phyloP scores from a whole-genome alignment of 2,888 invertebrate species.

The Drepana falcataria region DNA sequence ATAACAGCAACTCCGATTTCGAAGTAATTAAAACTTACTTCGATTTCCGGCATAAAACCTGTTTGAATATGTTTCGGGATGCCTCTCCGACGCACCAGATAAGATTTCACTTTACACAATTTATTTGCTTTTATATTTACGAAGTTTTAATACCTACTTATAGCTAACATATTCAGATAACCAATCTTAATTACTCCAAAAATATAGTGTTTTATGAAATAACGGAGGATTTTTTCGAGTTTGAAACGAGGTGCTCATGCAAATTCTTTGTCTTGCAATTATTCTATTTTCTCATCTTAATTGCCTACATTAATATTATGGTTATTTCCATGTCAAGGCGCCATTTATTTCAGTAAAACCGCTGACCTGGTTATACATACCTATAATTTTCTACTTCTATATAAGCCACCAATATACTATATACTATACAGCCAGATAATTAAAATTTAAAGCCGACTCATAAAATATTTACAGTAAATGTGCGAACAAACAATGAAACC shows the following conservation, averaged over 20 bases:
- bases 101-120: slow-evolving; percentile 1
- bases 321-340: background rate
- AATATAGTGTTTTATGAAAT: background rate
- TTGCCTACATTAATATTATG: background rate
- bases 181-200: slow-evolving; percentile 1
- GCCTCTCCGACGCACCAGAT: background rate
- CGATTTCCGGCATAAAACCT: slow-evolving; percentile 28
- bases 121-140: slow-evolving; percentile 1
- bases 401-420: background rate
- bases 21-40: slow-evolving; percentile 34
- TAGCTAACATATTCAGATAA: background rate
- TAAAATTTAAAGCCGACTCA: background rate
- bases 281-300: background rate
- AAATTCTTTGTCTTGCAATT: background rate
- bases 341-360: background rate
- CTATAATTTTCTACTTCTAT: no score
- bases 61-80: slow-evolving; percentile 6
- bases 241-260: background rate
- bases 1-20: slow-evolving; percentile 20
- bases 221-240: background rate
- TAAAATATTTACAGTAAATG: background rate
- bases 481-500: background rate
- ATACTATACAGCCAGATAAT: background rate
- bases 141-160: background rate
- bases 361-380: background rate